These are phyloP conservation scores for Henicopernis longicauda DNA, from an alignment of 2,113 vertebrate genomes.

Conservation along the genomic window DNA sequence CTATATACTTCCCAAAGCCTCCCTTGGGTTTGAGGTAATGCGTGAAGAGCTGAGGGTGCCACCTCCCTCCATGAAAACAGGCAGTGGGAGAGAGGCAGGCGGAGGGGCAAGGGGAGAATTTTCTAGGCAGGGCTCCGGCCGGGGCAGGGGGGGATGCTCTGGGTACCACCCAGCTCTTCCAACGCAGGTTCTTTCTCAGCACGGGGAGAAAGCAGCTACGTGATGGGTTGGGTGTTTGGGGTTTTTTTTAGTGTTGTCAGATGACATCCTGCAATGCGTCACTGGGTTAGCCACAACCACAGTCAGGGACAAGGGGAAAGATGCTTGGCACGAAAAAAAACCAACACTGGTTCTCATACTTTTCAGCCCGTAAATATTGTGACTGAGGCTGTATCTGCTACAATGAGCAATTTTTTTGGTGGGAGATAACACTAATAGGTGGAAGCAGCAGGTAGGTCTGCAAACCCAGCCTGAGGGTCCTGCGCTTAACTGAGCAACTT, in stretches of 20 bases:
- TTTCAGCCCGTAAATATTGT: not conserved
- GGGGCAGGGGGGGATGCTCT: not conserved
- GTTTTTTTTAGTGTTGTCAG: not conserved
- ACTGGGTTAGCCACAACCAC: not conserved
- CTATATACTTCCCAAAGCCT: not conserved
- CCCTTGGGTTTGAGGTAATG: rapidly evolving
- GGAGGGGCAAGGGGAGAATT: not conserved
- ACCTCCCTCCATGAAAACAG: not conserved
- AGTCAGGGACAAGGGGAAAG: not conserved
- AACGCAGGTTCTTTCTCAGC: not conserved
- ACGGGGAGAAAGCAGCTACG: not conserved
- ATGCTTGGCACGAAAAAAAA: not conserved
- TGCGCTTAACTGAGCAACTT: not conserved
- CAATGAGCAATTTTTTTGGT: not conserved
- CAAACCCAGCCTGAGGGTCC: not conserved
- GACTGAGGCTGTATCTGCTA: not conserved
- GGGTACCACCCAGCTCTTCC: not conserved
- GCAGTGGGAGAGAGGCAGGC: not conserved
- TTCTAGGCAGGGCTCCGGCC: not conserved
- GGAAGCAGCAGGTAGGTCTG: not conserved
- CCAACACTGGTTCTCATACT: not conserved
- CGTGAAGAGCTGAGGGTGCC: not conserved
- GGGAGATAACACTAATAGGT: not conserved
- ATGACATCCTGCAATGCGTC: not conserved
- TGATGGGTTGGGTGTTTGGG: no score